Conservation (phyloP, 2,113 vertebrate genomes). For the Aspidoscelis tigris region DNA sequence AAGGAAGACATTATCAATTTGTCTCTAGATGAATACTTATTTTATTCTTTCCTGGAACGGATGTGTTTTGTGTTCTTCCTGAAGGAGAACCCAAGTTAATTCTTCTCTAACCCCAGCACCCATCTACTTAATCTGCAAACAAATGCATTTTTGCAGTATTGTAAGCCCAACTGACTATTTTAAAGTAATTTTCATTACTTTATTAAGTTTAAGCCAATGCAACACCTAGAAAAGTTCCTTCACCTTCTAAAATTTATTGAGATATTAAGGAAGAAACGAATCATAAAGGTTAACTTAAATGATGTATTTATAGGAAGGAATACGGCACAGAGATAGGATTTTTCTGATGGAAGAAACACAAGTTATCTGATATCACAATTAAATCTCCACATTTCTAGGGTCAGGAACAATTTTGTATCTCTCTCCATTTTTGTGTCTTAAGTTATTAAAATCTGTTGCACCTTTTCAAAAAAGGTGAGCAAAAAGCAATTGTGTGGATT, state of each 20-base stretch:
- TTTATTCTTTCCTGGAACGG: not conserved
- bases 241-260: conserved; percentile 49
- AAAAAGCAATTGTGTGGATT: not conserved
- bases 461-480: conserved; percentile 12
- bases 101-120: conserved; percentile 29
- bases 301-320: not conserved
- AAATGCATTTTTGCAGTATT: conserved; percentile 58
- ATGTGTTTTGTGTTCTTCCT: not conserved
- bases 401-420: not conserved
- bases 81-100: conserved; percentile 48
- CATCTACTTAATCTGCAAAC: conserved; percentile 48
- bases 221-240: conserved; percentile 34
- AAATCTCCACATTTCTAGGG: conserved; percentile 18
- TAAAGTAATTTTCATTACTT: conserved; percentile 62
- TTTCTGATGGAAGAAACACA: conserved; percentile 16
- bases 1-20: not conserved
- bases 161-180: conserved; percentile 49
- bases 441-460: conserved; percentile 8
- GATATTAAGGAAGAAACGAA: conserved; percentile 38
- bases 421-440: not conserved
- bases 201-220: conserved; percentile 55
- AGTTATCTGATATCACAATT: conserved; percentile 22
- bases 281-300: conserved; percentile 25
- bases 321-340: conserved; percentile 30
- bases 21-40: not conserved